Percentiles rank a stretch among this genome's conserved stretches.
Evolutionary conservation across 2,797 vertebrate species (phyloP).

Genomic region (Tangara arthus): DNA sequence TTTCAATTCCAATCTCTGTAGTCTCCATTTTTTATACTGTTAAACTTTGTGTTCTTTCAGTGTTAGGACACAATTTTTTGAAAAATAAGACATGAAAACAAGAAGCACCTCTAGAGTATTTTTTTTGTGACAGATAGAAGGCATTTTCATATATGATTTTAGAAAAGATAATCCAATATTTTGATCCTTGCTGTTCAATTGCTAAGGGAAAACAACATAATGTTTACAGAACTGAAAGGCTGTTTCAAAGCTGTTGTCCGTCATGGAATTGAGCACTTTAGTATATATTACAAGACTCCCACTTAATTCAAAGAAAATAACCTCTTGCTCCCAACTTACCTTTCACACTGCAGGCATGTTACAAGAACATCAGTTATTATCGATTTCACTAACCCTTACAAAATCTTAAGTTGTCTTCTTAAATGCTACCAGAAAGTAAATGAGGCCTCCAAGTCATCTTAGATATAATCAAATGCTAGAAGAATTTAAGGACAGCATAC

Average conservation of each 20-base stretch:
- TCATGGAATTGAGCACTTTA: background rate
- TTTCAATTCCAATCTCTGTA: background rate
- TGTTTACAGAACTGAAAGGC: background rate
- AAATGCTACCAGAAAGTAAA: slow-evolving; percentile 54
- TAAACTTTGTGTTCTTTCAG: background rate
- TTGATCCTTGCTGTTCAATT: background rate
- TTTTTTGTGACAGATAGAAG: background rate
- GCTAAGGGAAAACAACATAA: background rate
- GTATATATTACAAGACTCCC: background rate
- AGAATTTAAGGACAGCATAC: slow-evolving; percentile 42
- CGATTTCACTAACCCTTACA: slow-evolving; percentile 28
- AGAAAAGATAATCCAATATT: background rate
- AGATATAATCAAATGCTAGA: slow-evolving; percentile 54
- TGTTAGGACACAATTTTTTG: background rate
- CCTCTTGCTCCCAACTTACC: background rate
- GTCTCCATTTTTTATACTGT: background rate
- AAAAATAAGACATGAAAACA: background rate
- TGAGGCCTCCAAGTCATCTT: slow-evolving; percentile 52
- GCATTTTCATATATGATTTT: background rate
- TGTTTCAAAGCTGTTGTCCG: background rate
- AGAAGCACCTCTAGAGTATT: background rate
- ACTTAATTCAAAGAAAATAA: slow-evolving; percentile 6
- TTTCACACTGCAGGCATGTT: background rate
- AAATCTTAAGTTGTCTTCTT: slow-evolving; percentile 11
- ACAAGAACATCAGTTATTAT: slow-evolving; percentile 60